Conservation (phyloP, 2,113 vertebrate species). For the Gobio gobio region DNA sequence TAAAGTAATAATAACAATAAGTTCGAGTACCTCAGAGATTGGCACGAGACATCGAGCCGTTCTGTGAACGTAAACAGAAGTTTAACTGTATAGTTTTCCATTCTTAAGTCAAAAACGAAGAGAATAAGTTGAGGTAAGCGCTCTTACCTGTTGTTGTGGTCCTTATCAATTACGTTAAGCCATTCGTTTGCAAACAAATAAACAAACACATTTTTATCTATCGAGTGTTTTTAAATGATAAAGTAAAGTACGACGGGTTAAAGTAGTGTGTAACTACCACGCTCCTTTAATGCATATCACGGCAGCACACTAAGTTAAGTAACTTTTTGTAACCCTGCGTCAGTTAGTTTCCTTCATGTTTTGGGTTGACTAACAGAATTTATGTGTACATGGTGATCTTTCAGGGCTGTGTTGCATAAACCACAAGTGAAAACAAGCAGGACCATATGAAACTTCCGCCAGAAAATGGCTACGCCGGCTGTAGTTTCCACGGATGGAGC, state of each 20-base stretch:
- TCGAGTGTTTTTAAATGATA: background rate
- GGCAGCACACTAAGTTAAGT: background rate
- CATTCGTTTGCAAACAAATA: too few species aligned
- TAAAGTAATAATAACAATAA: background rate
- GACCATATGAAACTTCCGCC: slow-evolving; percentile 53
- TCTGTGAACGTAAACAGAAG: background rate
- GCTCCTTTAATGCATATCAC: background rate
- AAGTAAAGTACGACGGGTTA: background rate
- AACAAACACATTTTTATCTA: background rate
- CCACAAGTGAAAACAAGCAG: slow-evolving; percentile 32
- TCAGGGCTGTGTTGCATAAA: background rate
- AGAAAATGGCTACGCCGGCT: slow-evolving; percentile 54
- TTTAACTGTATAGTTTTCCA: background rate
- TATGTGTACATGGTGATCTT: background rate
- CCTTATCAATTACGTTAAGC: background rate
- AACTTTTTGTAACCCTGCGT: background rate
- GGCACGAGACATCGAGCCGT: background rate
- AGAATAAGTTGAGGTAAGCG: slow-evolving; percentile 16
- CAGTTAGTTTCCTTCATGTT: background rate
- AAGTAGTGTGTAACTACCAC: background rate
- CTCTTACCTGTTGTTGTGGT: background rate
- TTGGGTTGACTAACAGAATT: background rate
- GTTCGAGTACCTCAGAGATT: background rate
- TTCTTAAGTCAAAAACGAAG: background rate
- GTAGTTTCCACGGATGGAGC: slow-evolving; percentile 42